phyloP scores from a whole-genome alignment of 2,888 invertebrate species.

The Adelognathus sp. region DNA sequence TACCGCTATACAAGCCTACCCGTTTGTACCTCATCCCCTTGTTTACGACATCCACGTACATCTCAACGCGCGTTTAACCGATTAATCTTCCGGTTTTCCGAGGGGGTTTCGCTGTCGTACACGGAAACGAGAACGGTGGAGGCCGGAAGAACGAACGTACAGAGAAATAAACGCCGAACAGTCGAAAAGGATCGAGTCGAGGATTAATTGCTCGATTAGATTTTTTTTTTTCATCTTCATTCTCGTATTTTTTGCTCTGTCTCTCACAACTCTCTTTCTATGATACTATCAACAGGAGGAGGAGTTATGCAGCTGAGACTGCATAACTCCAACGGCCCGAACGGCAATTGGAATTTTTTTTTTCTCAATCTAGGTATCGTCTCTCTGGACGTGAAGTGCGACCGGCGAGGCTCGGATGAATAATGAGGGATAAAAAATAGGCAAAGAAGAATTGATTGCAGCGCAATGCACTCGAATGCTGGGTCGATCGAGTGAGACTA shows the following conservation, averaged over 20 bases:
- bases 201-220: constrained; percentile 11
- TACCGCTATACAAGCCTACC: not conserved
- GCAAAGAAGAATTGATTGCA: constrained; percentile 22
- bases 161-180: constrained; percentile 26
- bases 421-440: not conserved
- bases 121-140: constrained; percentile 10
- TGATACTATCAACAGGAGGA: not conserved
- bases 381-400: not conserved
- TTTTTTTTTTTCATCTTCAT: not conserved
- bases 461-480: not conserved
- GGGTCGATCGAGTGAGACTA: not conserved
- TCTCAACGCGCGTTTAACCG: constrained; percentile 9
- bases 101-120: constrained; percentile 11
- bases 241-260: not conserved
- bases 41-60: constrained; percentile 33
- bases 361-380: constrained; percentile 24
- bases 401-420: not conserved
- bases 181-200: constrained; percentile 16
- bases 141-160: constrained; percentile 10
- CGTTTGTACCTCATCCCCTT: constrained; percentile 22
- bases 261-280: not conserved
- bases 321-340: no score
- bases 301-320: not conserved
- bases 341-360: constrained; percentile 8
- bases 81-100: constrained; percentile 44